Evolutionary conservation across 2,797 vertebrate species (phyloP), one percentile per base, ranked within the genome.

Genomic region (Lithobates sylvaticus): DNA sequence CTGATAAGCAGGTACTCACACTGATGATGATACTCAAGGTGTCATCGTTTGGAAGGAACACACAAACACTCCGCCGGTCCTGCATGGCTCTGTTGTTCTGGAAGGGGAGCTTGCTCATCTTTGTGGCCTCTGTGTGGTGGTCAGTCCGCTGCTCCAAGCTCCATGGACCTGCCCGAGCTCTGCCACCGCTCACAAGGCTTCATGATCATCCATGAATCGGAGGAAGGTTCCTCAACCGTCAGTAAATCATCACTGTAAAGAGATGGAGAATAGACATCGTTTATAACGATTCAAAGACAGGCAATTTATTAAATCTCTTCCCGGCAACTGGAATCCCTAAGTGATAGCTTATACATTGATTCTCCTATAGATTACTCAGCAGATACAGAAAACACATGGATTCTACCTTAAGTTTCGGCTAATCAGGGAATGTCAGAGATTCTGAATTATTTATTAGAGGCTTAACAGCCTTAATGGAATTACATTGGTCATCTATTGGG

Each of bases 51-150:
- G 98, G 98, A 89, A 99, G 96, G 95, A 99, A 99, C 89, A 99
- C 97, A 90, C 98, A 99, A 85, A 99, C 97, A 67, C 98, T 99
- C 90, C 98, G 97, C 89, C 98, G 97, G 95, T 99, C 98, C 94
- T 99, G 98, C 98, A 99, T 99, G 95, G 96, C 93, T 97, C 96
- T 96, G 94, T 99, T 99, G 94, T 98, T 99, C 89, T 97, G 96
- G 92, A 99, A 99, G 92, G 90, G 94, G 96, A 99, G 90, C 96
- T 95, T 99, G 97, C 96, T 99, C 98, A 99, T 99, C 73, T 42
- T 97, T 98, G 93, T 88, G 89, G 89, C 86, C 90, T 86, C 71
- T 42, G 71, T 83, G 89, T 39, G 15, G 77, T 75, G 83, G 26
- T 90, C 80, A 89, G 84, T 72, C 89, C 83, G 85, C 88, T 74